Conservation (phyloP, 1,140 invertebrate species). For the Parasteatoda tepidariorum region DNA sequence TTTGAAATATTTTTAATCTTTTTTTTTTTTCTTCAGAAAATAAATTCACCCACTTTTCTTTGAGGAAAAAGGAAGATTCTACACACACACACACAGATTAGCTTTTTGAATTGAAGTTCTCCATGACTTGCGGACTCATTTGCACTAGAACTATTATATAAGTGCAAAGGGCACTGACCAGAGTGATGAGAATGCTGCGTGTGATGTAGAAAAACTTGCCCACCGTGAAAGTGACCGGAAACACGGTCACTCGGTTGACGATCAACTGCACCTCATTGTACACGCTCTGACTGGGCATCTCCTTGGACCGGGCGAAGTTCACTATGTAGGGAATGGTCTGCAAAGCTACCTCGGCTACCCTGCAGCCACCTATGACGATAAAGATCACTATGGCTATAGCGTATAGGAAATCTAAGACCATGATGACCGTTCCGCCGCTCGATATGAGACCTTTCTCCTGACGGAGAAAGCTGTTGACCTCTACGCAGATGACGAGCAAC, state of each 20-base stretch:
- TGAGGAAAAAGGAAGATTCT: background rate
- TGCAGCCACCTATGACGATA: conserved; percentile 50
- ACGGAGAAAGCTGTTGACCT: conserved; percentile 53
- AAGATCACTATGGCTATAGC: conserved; percentile 50
- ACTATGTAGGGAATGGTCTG: conserved; percentile 57
- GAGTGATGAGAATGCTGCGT: conserved; percentile 47
- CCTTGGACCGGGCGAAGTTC: conserved; percentile 46
- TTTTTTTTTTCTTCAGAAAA: background rate
- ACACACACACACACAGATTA: background rate
- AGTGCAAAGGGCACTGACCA: conserved; percentile 50
- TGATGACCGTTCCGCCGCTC: conserved; percentile 42
- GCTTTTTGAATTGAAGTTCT: conserved; percentile 42
- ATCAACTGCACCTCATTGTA: conserved; percentile 59
- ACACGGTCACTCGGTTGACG: conserved; percentile 46
- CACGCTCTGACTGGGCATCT: conserved; percentile 52
- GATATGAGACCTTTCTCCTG: conserved; percentile 55
- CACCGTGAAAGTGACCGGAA: conserved; percentile 52
- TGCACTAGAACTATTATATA: conserved; percentile 57
- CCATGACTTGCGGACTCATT: conserved; percentile 56
- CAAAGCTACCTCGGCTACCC: conserved; percentile 51
- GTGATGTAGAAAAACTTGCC: conserved; percentile 55
- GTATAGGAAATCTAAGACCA: conserved; percentile 51
- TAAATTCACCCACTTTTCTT: background rate
- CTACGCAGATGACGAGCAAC: conserved; percentile 43
- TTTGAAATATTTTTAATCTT: too few relatives aligned